phyloP scores from a whole-genome alignment of 2,888 invertebrate species.

The Folsomia manolachei region DNA sequence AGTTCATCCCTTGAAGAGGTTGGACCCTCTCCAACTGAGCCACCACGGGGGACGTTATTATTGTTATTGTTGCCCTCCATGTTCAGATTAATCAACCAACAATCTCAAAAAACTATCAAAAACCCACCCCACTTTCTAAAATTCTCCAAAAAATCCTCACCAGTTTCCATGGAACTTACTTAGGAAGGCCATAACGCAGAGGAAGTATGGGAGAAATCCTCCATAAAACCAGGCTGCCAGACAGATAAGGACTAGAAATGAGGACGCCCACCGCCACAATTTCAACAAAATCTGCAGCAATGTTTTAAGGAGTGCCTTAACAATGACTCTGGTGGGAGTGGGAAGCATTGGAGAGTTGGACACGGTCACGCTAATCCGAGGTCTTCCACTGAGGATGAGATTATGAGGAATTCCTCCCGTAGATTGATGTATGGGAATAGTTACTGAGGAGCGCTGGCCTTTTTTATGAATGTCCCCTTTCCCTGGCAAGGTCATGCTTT shows the following conservation, averaged over 20 bases:
- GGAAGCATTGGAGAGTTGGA: slow-evolving; percentile 12
- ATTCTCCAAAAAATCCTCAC: no score
- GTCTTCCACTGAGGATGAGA: background rate
- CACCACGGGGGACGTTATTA: no score
- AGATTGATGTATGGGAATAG: background rate
- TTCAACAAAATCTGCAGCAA: slow-evolving; percentile 43
- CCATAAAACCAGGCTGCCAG: slow-evolving; percentile 49
- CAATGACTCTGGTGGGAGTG: slow-evolving; percentile 2
- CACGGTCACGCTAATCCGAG: background rate
- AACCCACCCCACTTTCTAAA: no score
- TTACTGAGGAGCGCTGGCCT: background rate
- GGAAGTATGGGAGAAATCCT: slow-evolving; percentile 44
- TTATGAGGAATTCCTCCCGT: background rate
- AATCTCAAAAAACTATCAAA: no score
- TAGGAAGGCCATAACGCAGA: slow-evolving; percentile 40
- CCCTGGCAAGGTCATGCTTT: slow-evolving; percentile 8
- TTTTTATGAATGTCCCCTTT: slow-evolving; percentile 9
- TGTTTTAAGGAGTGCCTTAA: slow-evolving; percentile 40
- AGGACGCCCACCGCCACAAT: slow-evolving; percentile 48
- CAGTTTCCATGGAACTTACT: no score
- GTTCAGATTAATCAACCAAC: no score
- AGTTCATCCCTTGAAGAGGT: no score
- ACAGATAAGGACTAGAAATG: slow-evolving; percentile 44
- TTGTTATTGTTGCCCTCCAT: no score
- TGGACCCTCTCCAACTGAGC: no score